phyloP scores from a whole-genome alignment of 2,888 invertebrate genomes.

The Drosophila eohydei region DNA sequence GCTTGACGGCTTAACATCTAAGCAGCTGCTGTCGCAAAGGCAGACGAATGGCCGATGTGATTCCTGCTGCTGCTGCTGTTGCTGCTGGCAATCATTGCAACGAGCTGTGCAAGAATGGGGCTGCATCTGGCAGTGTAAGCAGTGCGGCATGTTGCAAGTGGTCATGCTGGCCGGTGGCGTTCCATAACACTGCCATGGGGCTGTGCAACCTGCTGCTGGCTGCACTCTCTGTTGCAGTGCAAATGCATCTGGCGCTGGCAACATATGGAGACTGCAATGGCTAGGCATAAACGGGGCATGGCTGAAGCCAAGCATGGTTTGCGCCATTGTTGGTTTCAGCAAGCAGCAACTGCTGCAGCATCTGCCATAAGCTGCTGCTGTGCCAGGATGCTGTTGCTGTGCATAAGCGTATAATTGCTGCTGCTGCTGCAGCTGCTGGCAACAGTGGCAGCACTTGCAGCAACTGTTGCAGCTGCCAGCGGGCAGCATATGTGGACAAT shows the following conservation, averaged over 20 bases:
- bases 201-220: background rate
- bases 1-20: background rate
- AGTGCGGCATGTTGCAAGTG: slow-evolving; percentile 17
- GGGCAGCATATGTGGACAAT: slow-evolving; percentile 14
- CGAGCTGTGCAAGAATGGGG: background rate
- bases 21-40: background rate
- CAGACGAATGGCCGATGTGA: slow-evolving; percentile 3
- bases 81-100: slow-evolving; percentile 6
- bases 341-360: slow-evolving; percentile 37
- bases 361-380: slow-evolving; percentile 14
- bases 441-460: slow-evolving; percentile 26
- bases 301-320: slow-evolving; percentile 19
- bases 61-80: slow-evolving; percentile 3
- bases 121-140: slow-evolving; percentile 13
- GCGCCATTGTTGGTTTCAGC: slow-evolving; percentile 25
- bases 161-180: slow-evolving; percentile 18
- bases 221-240: slow-evolving; percentile 6
- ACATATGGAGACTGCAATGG: slow-evolving; percentile 20
- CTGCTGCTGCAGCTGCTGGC: slow-evolving; percentile 6
- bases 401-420: background rate
- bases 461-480: slow-evolving; percentile 30
- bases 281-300: background rate
- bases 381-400: slow-evolving; percentile 19
- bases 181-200: slow-evolving; percentile 20
- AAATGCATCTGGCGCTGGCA: slow-evolving; percentile 9